Evolutionary conservation across 2,113 vertebrate species (phyloP).

Genomic region (Microtus richardsoni): DNA sequence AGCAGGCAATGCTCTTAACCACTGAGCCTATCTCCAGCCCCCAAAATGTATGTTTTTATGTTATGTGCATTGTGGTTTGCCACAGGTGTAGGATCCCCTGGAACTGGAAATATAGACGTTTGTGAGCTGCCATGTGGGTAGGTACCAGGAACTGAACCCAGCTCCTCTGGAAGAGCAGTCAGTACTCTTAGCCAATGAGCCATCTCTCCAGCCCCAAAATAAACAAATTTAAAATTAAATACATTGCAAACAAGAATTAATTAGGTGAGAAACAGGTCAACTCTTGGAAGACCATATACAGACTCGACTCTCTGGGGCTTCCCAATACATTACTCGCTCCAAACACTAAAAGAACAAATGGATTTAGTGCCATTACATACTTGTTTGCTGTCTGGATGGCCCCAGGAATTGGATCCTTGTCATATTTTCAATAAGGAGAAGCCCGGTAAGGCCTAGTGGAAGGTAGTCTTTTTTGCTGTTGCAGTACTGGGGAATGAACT

Average conservation of each 20-base stretch:
- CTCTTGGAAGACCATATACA: not conserved
- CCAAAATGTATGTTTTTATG: too few species aligned
- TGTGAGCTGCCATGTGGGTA: too few species aligned
- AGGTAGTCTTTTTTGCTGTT: not conserved
- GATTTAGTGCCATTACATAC: not conserved
- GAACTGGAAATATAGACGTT: too few species aligned
- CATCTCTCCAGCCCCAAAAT: too few species aligned
- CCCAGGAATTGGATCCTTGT: not conserved
- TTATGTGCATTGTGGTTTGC: too few species aligned
- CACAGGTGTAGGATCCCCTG: too few species aligned
- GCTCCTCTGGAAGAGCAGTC: too few species aligned
- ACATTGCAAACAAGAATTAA: slow-evolving; percentile 25
- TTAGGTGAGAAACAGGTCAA: not conserved
- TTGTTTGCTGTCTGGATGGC: not conserved
- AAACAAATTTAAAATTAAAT: not conserved
- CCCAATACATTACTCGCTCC: not conserved
- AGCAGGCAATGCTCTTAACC: too few species aligned
- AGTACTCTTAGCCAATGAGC: too few species aligned
- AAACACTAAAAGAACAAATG: not conserved
- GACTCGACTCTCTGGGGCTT: not conserved
- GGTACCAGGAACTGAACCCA: too few species aligned
- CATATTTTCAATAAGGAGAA: not conserved
- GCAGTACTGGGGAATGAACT: too few species aligned
- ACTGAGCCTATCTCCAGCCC: too few species aligned
- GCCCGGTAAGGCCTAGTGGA: not conserved